Conservation (phyloP, 1,140 invertebrate genomes). For the Drosophila azteca region DNA sequence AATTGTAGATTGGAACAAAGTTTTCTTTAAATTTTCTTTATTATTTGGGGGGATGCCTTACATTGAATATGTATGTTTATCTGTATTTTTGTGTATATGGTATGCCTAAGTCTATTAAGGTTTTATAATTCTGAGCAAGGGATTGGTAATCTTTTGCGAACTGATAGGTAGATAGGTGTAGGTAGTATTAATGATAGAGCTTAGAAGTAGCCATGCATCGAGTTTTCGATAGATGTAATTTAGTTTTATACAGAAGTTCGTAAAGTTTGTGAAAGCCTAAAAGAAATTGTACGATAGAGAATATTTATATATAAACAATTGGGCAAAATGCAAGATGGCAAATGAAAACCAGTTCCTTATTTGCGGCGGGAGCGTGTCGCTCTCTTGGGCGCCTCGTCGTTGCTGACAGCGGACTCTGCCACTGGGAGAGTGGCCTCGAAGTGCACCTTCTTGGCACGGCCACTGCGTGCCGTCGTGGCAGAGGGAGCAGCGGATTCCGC, state of each 20-base stretch:
- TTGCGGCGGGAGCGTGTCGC: constrained; percentile 75
- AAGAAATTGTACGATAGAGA: constrained; percentile 4
- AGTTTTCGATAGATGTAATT: neutral
- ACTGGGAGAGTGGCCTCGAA: constrained; percentile 17
- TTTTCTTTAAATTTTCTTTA: constrained; percentile 19
- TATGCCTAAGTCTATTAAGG: constrained; percentile 31
- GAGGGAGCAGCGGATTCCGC: constrained; percentile 3
- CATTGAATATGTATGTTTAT: constrained; percentile 11
- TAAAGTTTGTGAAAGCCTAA: neutral
- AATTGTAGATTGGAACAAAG: neutral
- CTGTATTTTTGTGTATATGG: constrained; percentile 9
- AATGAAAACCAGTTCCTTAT: constrained; percentile 42
- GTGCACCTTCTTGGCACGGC: constrained; percentile 32
- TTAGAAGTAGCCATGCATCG: neutral
- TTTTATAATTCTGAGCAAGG: constrained; percentile 5
- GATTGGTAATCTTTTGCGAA: too few species aligned
- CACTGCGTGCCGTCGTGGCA: constrained; percentile 2
- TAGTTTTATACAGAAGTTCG: constrained; percentile 32
- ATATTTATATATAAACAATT: constrained; percentile 18
- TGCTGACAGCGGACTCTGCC: neutral
- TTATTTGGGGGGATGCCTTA: constrained; percentile 26
- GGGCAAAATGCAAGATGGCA: constrained; percentile 1
- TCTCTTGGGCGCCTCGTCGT: constrained; percentile 50
- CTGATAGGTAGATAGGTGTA: neutral
- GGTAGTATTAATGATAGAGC: constrained; percentile 1